Base-by-base conservation (phyloP, 2,888 invertebrate species). In the Amorpha juglandis region DNA sequence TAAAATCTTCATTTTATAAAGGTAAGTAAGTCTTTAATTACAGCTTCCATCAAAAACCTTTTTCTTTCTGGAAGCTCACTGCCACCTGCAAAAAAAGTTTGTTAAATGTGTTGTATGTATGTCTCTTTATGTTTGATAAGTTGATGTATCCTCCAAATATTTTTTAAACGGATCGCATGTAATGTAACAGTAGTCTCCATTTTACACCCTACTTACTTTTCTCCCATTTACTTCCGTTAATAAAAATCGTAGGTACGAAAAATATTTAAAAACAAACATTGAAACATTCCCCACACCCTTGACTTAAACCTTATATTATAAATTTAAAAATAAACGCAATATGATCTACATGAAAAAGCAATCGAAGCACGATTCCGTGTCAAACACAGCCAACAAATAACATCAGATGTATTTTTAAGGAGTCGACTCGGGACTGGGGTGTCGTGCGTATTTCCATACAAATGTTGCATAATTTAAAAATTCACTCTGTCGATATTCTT, bases 401-500 rank as follows among this genome's bases (percentile, higher is more conserved):
- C 83, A 74, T 71, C 75, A 74, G 82, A 89, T 91, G 88, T 91
- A 88, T 89, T 90, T 91, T 90, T 90, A 89, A 90, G 83, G 77
- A 87, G 87, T 79, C 80, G 78, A 76, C 77, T 70, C 42, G 74
- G 80, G 50, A 80, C 79, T 75, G 79, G 82, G 89, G 87, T 81
- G 87, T 78, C 86, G 77, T 74, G 77, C 80, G 76, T 86, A 92
- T 93, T 92, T 88, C 90, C 92, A 93, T 93, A 89, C 86, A 92
- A 93, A 92, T 92, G 92, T 87, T 91, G 91, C 88, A 92, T 91
- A 91, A 91, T 92, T 92, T 92, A 91, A 84, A 86, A 79, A 80
- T n/a, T 78, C 81, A 82, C 79, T 78, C 77, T 83, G 79, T 79
- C 77, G 76, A 81, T 84, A 81, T 79, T 76, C 77, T 75, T 75